phyloP scores from a whole-genome alignment of 2,113 vertebrate species.

The Phylloscopus trochiloides region DNA sequence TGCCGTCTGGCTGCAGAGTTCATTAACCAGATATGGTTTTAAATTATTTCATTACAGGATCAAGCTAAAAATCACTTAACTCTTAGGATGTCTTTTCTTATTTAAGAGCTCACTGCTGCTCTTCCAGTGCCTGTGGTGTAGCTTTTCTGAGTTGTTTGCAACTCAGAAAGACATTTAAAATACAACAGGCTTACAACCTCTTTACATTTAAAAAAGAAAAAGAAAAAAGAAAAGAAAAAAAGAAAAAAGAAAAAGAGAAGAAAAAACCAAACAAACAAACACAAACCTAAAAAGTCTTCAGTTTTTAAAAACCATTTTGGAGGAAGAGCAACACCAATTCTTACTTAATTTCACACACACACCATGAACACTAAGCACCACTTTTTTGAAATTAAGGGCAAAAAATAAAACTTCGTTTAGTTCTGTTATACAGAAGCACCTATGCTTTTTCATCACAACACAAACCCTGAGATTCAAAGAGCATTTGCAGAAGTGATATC shows the following conservation, averaged over 20 bases:
- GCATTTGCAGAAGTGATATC: not conserved
- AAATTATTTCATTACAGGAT: not conserved
- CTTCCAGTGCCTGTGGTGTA: not conserved
- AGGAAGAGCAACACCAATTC: not conserved
- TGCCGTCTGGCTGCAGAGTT: not conserved
- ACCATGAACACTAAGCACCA: not conserved
- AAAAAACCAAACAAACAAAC: too few species aligned
- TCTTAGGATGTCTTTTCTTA: not conserved
- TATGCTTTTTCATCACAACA: not conserved
- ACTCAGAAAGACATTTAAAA: not conserved
- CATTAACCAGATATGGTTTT: not conserved
- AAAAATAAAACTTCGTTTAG: not conserved
- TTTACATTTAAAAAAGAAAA: not conserved
- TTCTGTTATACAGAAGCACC: not conserved
- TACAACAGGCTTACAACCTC: not conserved
- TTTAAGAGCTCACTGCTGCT: not conserved
- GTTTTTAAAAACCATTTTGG: not conserved
- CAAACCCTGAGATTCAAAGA: not conserved
- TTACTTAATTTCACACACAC: not conserved
- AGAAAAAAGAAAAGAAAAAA: too few species aligned
- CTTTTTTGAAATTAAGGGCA: not conserved
- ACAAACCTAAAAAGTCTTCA: not conserved
- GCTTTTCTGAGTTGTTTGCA: not conserved
- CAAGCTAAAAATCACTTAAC: conserved; percentile 28
- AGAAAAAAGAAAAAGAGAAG: too few species aligned